Evolutionary conservation across 1,140 invertebrate species (phyloP).

Genomic region (Lepeophtheirus salmonis): DNA sequence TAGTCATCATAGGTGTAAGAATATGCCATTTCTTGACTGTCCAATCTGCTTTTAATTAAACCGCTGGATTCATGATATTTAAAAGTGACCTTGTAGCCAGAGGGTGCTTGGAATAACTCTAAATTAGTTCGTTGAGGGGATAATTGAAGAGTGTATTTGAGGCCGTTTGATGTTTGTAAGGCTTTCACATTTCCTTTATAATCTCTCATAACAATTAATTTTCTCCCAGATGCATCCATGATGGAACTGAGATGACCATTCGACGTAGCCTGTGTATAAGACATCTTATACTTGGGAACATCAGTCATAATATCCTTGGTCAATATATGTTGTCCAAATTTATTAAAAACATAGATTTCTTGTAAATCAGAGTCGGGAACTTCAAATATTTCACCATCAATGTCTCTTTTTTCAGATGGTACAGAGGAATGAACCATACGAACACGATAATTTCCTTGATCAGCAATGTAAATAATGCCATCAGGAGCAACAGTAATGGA

Average conservation of each 20-base stretch:
- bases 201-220: conserved; percentile 72
- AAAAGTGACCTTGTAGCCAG: conserved; percentile 44
- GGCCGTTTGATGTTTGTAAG: conserved; percentile 68
- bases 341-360: conserved; percentile 80
- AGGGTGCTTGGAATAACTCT: conserved; percentile 55
- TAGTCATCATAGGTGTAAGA: conserved; percentile 88
- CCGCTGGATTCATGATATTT: conserved; percentile 74
- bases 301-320: conserved; percentile 81
- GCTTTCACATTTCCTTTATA: conserved; percentile 52
- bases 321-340: conserved; percentile 76
- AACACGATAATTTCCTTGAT: conserved; percentile 58
- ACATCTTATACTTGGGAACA: conserved; percentile 70
- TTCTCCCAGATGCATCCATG: conserved; percentile 75
- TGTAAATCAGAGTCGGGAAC: conserved; percentile 63
- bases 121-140: conserved; percentile 27
- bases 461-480: conserved; percentile 76
- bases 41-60: conserved; percentile 61
- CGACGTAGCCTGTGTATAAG: conserved; percentile 43
- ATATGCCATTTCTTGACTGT: conserved; percentile 70
- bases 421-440: conserved; percentile 72
- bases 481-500: conserved; percentile 81
- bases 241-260: conserved; percentile 50
- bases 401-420: conserved; percentile 61
- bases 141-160: conserved; percentile 70
- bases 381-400: conserved; percentile 48